Evolutionary conservation across 2,113 vertebrate species (phyloP).

Genomic region (Crotalus helleri): DNA sequence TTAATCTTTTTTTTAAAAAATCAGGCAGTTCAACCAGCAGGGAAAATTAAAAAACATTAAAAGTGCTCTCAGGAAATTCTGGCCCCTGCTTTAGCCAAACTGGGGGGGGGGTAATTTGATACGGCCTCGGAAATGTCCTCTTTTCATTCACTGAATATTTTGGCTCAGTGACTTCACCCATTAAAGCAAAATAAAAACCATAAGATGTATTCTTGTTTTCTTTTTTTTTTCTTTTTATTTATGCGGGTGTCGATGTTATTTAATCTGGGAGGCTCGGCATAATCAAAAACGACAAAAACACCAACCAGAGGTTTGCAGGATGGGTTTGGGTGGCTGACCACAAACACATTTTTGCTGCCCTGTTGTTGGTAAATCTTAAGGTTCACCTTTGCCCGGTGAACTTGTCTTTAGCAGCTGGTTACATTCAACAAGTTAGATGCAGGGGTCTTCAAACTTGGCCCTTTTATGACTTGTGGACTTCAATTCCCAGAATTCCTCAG

Average conservation of each 20-base stretch:
- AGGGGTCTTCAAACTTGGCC: too few relatives aligned
- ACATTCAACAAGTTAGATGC: neutral
- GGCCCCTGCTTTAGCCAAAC: neutral
- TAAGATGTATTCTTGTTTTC: neutral
- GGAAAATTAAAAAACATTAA: constrained; percentile 9
- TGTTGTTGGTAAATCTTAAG: neutral
- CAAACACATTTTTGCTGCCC: neutral
- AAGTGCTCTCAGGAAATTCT: neutral
- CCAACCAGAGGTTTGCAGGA: neutral
- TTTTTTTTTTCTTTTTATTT: neutral
- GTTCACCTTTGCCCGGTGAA: neutral
- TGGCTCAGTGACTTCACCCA: neutral
- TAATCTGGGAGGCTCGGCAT: neutral
- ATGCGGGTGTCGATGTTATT: neutral
- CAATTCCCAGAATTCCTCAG: too few relatives aligned
- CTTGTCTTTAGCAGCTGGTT: too few relatives aligned
- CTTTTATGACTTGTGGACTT: too few relatives aligned
- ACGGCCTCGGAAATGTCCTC: rapidly evolving
- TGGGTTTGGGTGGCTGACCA: neutral
- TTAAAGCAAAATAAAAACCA: neutral
- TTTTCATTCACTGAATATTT: neutral
- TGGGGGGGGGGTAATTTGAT: neutral
- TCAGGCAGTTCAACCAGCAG: neutral
- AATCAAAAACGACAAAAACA: neutral
- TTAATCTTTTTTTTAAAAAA: neutral